A percentile compares a stretch with the other conserved stretches of the same genome.
phyloP scores from a whole-genome alignment of 64 coral and sea anemone genomes.

The Orbicella faveolata region DNA sequence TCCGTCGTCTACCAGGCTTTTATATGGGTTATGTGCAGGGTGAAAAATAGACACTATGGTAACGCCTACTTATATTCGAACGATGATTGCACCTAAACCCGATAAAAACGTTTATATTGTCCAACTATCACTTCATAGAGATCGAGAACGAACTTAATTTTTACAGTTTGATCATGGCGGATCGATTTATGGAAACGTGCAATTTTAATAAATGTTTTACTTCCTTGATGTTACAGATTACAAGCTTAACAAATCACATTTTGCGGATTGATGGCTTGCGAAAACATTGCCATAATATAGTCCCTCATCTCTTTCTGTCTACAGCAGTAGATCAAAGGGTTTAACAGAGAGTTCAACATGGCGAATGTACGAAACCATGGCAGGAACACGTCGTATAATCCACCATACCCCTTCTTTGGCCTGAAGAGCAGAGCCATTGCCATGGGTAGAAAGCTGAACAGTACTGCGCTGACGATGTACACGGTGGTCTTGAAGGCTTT shows the following conservation, averaged over 20 bases:
- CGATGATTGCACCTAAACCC: too few relatives aligned
- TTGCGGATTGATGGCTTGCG: too few relatives aligned
- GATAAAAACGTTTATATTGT: too few relatives aligned
- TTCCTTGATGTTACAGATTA: neutral
- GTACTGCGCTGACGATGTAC: neutral
- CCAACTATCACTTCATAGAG: too few relatives aligned
- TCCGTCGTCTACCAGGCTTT: too few relatives aligned
- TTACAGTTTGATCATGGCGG: too few relatives aligned
- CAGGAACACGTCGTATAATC: neutral
- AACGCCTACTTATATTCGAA: too few relatives aligned
- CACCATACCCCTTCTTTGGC: slow-evolving; percentile 1
- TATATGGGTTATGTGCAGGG: too few relatives aligned
- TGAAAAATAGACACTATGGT: too few relatives aligned
- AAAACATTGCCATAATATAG: neutral
- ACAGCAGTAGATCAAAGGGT: slow-evolving; percentile 27
- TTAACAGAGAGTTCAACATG: slow-evolving; percentile 7
- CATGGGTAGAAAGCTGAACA: neutral
- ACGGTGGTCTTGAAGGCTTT: neutral
- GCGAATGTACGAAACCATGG: slow-evolving; percentile 9
- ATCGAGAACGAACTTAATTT: too few relatives aligned
- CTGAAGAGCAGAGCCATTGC: neutral
- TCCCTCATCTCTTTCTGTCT: neutral
- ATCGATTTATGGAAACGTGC: too few relatives aligned
- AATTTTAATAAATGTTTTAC: too few relatives aligned
- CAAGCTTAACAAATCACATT: neutral